These are phyloP conservation scores for Thunnus maccoyii DNA, from an alignment of 2,113 vertebrate species.

Conservation along the genomic window DNA sequence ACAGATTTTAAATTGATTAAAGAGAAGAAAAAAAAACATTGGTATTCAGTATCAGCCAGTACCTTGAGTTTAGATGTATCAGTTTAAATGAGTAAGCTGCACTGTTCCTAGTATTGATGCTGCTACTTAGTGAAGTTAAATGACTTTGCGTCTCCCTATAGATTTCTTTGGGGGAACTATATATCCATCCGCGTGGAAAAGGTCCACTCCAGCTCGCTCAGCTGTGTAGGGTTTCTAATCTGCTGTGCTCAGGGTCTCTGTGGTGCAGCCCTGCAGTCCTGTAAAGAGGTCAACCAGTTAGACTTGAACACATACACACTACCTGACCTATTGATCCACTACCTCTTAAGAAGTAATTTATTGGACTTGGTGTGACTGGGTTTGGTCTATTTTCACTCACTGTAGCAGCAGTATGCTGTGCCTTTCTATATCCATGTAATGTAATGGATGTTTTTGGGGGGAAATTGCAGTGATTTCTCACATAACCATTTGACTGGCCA, in stretches of 20 bases:
- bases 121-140: conserved; percentile 33
- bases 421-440: neutral
- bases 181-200: conserved; percentile 23
- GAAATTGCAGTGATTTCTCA: too few relatives aligned
- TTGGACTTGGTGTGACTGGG: conserved; percentile 40
- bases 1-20: conserved; percentile 5
- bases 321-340: conserved; percentile 64
- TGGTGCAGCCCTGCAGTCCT: conserved; percentile 14
- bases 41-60: neutral
- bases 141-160: conserved; percentile 27
- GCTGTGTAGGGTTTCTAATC: conserved; percentile 37
- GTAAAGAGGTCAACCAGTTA: conserved; percentile 43
- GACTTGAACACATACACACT: neutral
- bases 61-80: neutral
- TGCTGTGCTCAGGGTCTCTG: conserved; percentile 38
- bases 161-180: conserved; percentile 17
- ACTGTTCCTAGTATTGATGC: neutral
- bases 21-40: neutral
- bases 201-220: conserved; percentile 8
- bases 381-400: conserved; percentile 13
- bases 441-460: too few relatives aligned
- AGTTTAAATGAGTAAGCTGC: conserved; percentile 20
- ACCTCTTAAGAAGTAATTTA: conserved; percentile 55
- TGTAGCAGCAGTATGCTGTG: neutral
- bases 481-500: neutral